Evolutionary conservation across 1,140 invertebrate species (phyloP), one percentile per base, ranked within the genome.

Genomic region (Drosophila jambulina): DNA sequence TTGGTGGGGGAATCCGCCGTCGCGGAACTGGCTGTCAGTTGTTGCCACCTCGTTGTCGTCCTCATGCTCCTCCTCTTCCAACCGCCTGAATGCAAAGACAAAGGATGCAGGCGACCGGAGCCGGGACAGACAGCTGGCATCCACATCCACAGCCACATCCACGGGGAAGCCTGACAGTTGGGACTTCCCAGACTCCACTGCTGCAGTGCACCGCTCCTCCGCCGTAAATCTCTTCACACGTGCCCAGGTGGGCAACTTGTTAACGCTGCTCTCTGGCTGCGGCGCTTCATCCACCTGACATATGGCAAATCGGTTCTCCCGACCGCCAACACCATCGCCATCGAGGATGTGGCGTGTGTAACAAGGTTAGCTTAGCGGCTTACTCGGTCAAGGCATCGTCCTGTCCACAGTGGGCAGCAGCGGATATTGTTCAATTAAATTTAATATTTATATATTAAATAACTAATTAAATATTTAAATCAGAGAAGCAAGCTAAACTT

Each of bases 361-460:
- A 83, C 71, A 64, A 71, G 76, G 76, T 83, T 83, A 80, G 81
- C 82, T 84, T 85, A 84, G 77, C 68, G 82, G 59, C 82, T 77
- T 77, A 77, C 75, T 67, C 75, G 75, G 75, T 77, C 75, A 81
- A 78, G 82, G 84, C 78, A 54, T 74, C 75, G 49, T 63, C 70
- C 53, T 42, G 45, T 23, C 36, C 21, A 46, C 53, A n/a, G 53
- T 54, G 53, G 53, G 2, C 23, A 1, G 23, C 2, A 21, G 7
- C 0, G 3, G 1, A 34, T 7, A 3, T 15, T 0, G 2, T 2
- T 3, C 4, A 15, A 15, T 53, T 2, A 32, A 8, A 32, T 34
- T 9, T 21, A 32, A 21, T 29, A 49, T n/a, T 27, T 23, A 23
- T 15, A 8, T 8, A 23, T 17, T 21, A 6, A 6, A 38, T 15